A percentile compares a stretch with the other conserved stretches of the same genome.
Evolutionary conservation across 53 echinoderm and acorn worm species (phyloP).

Genomic region (Holothuria leucospilota): DNA sequence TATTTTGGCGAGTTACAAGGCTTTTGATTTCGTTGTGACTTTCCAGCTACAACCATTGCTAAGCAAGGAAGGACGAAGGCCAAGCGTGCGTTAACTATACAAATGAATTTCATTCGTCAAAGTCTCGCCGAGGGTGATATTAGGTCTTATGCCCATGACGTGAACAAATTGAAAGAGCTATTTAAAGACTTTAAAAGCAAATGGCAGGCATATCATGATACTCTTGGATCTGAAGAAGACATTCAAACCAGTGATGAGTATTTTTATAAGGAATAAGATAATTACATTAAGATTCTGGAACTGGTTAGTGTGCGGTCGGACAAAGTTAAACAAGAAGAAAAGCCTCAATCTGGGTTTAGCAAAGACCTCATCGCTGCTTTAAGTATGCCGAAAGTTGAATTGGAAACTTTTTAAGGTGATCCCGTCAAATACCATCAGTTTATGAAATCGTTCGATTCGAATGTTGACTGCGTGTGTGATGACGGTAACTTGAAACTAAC

Average conservation of each 20-base stretch:
- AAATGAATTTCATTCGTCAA: slow-evolving; percentile 27
- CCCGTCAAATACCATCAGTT: slow-evolving; percentile 55
- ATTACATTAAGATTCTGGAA: slow-evolving; percentile 30
- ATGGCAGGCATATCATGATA: slow-evolving; percentile 33
- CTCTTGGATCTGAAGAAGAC: slow-evolving; percentile 10
- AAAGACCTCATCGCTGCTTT: slow-evolving; percentile 39
- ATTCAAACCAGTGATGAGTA: slow-evolving; percentile 35
- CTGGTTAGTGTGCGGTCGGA: slow-evolving; percentile 19
- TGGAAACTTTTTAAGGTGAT: slow-evolving; percentile 46
- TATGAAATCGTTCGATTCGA: slow-evolving; percentile 47
- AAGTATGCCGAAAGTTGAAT: slow-evolving; percentile 54
- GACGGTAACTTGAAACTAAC: slow-evolving; percentile 49
- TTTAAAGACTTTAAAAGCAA: slow-evolving; percentile 21
- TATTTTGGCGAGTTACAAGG: too few relatives aligned
- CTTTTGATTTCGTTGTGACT: too few relatives aligned
- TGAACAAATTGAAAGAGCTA: slow-evolving; percentile 19
- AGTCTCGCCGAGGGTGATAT: slow-evolving; percentile 28
- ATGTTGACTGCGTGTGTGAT: slow-evolving; percentile 49
- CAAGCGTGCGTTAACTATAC: slow-evolving; percentile 33
- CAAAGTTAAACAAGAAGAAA: slow-evolving; percentile 31
- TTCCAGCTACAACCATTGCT: too few relatives aligned
- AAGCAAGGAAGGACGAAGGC: slow-evolving; percentile 6
- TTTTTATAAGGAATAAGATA: slow-evolving; percentile 48
- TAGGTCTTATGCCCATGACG: neutral
- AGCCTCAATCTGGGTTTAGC: slow-evolving; percentile 23